Evolutionary conservation across 2,888 invertebrate genomes (phyloP).

Genomic region (Griposia aprilina): DNA sequence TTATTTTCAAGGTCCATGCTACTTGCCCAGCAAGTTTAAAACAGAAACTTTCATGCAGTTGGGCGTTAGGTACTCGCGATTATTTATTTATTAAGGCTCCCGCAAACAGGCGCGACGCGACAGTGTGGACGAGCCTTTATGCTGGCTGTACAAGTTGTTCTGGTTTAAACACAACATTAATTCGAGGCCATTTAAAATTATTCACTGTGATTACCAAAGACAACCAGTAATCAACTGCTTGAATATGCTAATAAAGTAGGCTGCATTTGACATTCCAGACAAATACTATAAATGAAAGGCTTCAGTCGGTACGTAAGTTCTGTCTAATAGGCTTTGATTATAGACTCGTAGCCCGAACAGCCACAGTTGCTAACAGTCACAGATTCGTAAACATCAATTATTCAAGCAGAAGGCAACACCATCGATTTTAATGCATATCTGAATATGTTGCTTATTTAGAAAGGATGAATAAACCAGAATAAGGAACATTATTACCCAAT

Average conservation of each 20-base stretch:
- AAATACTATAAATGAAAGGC: conserved; percentile 30
- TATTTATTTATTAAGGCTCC: not conserved
- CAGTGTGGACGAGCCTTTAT: no score
- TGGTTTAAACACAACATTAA: not conserved
- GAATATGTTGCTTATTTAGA: not conserved
- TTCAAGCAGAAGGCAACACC: not conserved
- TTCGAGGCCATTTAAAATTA: conserved; percentile 12
- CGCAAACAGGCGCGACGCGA: no score
- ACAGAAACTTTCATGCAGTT: not conserved
- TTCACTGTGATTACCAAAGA: conserved; percentile 24
- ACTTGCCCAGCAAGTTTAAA: not conserved
- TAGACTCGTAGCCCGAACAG: conserved; percentile 21
- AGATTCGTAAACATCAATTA: not conserved
- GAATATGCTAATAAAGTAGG: conserved; percentile 27
- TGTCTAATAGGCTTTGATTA: conserved; percentile 46
- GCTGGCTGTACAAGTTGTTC: not conserved
- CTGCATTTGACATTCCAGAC: conserved; percentile 37
- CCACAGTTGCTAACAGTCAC: conserved; percentile 28
- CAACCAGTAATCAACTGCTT: conserved; percentile 30
- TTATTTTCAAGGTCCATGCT: conserved; percentile 8
- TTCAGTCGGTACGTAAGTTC: not conserved
- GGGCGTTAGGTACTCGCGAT: not conserved
- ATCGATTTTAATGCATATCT: not conserved
- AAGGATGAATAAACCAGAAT: not conserved
- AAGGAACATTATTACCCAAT: not conserved